Evolutionary conservation across 2,888 invertebrate genomes (phyloP), one percentile per base, ranked within the genome.

Genomic region (Epirrhoe tristata): DNA sequence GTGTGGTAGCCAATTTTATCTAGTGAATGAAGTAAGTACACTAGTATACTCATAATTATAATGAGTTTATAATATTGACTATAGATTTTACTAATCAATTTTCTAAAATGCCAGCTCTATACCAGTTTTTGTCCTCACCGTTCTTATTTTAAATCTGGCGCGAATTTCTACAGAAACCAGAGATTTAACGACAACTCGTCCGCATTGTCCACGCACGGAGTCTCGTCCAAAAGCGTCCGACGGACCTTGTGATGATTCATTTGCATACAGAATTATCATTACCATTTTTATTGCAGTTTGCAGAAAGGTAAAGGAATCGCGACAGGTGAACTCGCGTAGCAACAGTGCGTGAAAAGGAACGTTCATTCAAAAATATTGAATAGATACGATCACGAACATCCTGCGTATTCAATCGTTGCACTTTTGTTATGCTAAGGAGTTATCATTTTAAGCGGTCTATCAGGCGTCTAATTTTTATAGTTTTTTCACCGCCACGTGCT

Each of bases 101-200:
- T 7, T 48, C 32, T 36, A 2, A 2, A 24, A 57, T 32, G 65
- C 74, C 84, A 74, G 74, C 80, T 84, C 85, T 77, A 80, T 77
- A 51, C 69, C 74, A 77, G 77, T 73, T 79, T 71, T 73, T 84
- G 82, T 84, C 78, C 83, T 69, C 62, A 52, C 62, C 86, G 90
- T 89, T 89, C 90, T 91, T 89, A 91, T 91, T 92, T 88, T 89
- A 89, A 91, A 88, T 84, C 85, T 86, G 88, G 81, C 82, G 83
- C 82, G 83, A 80, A 82, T 91, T 91, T 91, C 90, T 87, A 81
- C 89, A 90, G 91, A 91, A 91, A 91, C 86, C 82, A 80, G 84
- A 85, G 86, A 89, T 86, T 93, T 91, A 89, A 93, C 90, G 91
- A 91, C 86, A 85, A 79, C 84, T 88, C 90, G 89, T 92, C 92